phyloP scores from a whole-genome alignment of 2,113 vertebrate genomes.

The Carollia perspicillata region DNA sequence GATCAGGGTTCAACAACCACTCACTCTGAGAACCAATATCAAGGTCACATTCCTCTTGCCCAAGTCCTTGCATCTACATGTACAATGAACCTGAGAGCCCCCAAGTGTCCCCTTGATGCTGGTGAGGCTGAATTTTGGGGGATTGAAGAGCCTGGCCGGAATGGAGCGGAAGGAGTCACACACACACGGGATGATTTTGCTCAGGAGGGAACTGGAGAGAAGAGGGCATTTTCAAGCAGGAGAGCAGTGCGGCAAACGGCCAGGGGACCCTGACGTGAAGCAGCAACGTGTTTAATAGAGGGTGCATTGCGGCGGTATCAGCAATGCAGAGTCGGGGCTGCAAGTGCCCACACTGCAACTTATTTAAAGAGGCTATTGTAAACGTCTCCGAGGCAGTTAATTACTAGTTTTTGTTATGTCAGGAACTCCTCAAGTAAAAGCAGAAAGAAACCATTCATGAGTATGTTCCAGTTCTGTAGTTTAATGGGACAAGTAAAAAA shows the following conservation, averaged over 20 bases:
- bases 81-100: background rate
- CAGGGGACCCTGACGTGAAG: slow-evolving; percentile 15
- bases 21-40: background rate
- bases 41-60: background rate
- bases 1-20: background rate
- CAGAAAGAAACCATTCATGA: slow-evolving; percentile 86
- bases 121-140: background rate
- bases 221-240: slow-evolving; percentile 39
- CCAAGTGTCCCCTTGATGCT: too few relatives aligned
- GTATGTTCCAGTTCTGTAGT: slow-evolving; percentile 86
- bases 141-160: background rate
- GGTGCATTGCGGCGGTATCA: slow-evolving; percentile 70
- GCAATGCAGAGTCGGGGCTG: slow-evolving; percentile 67
- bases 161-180: background rate
- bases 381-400: slow-evolving; percentile 83
- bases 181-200: background rate
- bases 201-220: background rate
- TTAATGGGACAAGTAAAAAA: slow-evolving; percentile 82
- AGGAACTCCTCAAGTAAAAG: slow-evolving; percentile 85
- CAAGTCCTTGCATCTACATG: background rate
- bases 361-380: slow-evolving; percentile 85
- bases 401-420: slow-evolving; percentile 87
- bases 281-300: slow-evolving; percentile 71
- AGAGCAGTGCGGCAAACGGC: background rate
- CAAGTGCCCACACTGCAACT: slow-evolving; percentile 66